Conservation (phyloP, 2,888 invertebrate species). For the Lithophane leautieri region DNA sequence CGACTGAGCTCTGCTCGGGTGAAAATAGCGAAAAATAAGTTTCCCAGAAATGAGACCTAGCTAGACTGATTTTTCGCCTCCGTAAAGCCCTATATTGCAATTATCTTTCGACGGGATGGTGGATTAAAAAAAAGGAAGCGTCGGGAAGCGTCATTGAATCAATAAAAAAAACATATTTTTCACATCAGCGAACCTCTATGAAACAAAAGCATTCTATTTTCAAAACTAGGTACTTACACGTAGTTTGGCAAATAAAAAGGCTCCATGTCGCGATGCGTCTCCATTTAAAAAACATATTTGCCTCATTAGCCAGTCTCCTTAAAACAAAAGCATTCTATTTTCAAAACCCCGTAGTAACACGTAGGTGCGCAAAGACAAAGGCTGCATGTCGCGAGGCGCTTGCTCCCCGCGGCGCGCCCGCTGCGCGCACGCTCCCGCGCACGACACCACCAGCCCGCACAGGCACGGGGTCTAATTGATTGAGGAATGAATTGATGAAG, state of each 20-base stretch:
- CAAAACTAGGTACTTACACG: no score
- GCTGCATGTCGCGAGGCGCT: slow-evolving; percentile 57
- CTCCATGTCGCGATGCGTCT: no score
- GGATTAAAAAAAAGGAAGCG: neutral
- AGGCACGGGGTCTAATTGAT: slow-evolving; percentile 53
- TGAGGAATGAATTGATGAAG: slow-evolving; percentile 44
- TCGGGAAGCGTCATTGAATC: neutral
- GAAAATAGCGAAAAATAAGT: no score
- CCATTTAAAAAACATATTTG: neutral
- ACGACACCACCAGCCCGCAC: slow-evolving; percentile 44
- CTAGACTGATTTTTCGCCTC: no score
- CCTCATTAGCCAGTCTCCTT: neutral
- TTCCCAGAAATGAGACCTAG: no score
- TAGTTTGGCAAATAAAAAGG: no score
- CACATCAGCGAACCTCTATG: neutral
- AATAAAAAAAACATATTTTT: neutral
- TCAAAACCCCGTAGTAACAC: slow-evolving; percentile 52
- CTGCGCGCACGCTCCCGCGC: slow-evolving; percentile 60
- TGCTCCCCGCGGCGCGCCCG: slow-evolving; percentile 63
- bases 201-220: slow-evolving; percentile 37
- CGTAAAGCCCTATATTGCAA: no score
- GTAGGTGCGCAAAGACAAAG: slow-evolving; percentile 69
- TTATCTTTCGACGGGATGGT: no score
- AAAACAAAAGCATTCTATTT: slow-evolving; percentile 37
- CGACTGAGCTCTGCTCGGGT: no score